Base-by-base conservation (phyloP, 2,888 invertebrate genomes). In the Dicycla oo region DNA sequence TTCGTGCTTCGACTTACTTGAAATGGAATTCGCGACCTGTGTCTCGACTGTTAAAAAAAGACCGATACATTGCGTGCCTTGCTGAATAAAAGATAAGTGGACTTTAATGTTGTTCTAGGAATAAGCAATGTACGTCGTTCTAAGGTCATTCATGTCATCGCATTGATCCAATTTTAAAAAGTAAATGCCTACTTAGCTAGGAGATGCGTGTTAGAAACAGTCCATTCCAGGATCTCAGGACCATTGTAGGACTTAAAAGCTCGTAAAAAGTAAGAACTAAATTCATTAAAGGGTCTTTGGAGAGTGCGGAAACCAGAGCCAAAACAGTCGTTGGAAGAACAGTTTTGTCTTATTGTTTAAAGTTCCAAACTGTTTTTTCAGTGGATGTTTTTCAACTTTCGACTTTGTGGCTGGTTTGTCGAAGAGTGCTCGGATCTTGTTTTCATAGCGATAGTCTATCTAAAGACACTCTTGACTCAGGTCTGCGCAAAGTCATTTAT, bases 11-110 rank as follows among this genome's bases (percentile, higher is more conserved):
- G 65, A 67, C 56, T 73, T 79, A 56, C 26, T 66, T 56, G 13
- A 69, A 47, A 54, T 60, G 63, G 70, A 53, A 72, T 66, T 72
- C 58, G 34, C 43, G 53, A 47, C 11, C 57, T 72, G 71, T 71
- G 70, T 58, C 65, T 30, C 58, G 76, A 64, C 77, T 71, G 23
- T 49, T 77, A 67, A 81, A 81, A 60, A 61, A 64, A 67, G 64
- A 76, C 70, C 78, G 66, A 77, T 79, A 71, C 67, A 79, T 71
- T 71, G 82, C 78, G 71, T 77, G 71, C 26, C 30, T 20, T 53
- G 3, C 11, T 68, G 63, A 77, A 81, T 79, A 77, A 77, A 77
- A 71, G 43, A 81, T 70, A 64, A 68, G 56, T 61, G 38, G 34
- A 56, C 53, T 64, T 64, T 75, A 45, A 65, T 62, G 38, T 30